A percentile compares a stretch with the other conserved stretches of the same genome.
Conservation (phyloP, 1,140 invertebrate species). For the Hesperophylax magnus region DNA sequence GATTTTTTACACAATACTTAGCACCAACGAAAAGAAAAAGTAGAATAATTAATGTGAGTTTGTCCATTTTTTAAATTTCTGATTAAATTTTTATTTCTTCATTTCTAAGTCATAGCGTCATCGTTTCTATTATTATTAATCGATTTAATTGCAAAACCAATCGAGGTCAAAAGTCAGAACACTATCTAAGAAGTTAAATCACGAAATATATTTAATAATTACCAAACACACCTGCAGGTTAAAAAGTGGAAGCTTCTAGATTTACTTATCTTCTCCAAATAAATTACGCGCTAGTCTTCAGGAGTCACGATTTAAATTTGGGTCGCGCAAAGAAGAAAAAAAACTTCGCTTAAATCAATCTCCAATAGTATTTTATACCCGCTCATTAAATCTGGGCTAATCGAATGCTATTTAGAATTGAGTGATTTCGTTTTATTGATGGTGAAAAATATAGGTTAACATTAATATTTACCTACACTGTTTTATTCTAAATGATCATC, state of each 20-base stretch:
- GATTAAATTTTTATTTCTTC: too few relatives aligned
- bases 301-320: conserved; percentile 14
- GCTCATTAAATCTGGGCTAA: not conserved
- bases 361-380: not conserved
- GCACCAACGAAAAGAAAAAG: too few relatives aligned
- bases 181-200: not conserved
- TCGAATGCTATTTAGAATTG: not conserved
- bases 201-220: not conserved
- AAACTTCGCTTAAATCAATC: not conserved
- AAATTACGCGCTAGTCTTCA: not conserved
- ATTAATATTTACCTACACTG: not conserved
- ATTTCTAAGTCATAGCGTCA: too few relatives aligned
- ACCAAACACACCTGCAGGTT: not conserved
- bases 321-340: conserved; percentile 13
- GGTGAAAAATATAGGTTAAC: not conserved
- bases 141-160: conserved; percentile 15
- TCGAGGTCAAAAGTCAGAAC: not conserved
- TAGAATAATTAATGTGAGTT: too few relatives aligned
- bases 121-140: not conserved
- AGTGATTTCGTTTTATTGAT: not conserved
- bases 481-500: not conserved
- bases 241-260: conserved; percentile 3
- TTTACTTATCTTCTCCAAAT: conserved; percentile 2
- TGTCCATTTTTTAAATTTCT: too few relatives aligned
- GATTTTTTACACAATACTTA: too few relatives aligned